Conservation (phyloP, 2,888 invertebrate genomes). For the Nebria salina region DNA sequence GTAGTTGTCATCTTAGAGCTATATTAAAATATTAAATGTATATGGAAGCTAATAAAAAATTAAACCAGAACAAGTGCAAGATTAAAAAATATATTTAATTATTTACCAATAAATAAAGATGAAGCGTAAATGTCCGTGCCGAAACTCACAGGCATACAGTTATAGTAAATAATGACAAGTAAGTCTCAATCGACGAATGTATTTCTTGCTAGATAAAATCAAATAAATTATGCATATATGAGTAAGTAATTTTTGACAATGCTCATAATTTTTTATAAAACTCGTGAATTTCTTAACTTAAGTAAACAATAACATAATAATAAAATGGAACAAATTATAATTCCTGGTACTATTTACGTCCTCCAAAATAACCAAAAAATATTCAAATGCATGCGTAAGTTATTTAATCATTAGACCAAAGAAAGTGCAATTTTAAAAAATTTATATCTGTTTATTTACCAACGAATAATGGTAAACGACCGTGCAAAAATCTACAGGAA, state of each 20-base stretch:
- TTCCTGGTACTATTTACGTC: too few relatives aligned
- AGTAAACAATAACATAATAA: background rate
- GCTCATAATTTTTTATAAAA: constrained; percentile 1
- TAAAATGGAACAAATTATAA: too few relatives aligned
- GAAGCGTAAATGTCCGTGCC: background rate
- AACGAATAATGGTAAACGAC: background rate
- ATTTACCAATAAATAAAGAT: background rate
- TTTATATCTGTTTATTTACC: background rate
- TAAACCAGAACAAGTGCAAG: background rate
- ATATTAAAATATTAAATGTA: background rate
- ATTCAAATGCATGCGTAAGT: too few relatives aligned
- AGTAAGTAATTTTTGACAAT: constrained; percentile 26
- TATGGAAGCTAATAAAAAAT: background rate
- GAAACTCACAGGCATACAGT: background rate
- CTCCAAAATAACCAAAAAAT: too few relatives aligned
- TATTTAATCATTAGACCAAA: background rate
- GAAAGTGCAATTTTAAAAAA: background rate
- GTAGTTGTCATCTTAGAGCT: background rate
- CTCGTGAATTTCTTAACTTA: background rate
- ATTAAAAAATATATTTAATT: background rate
- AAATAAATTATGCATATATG: constrained; percentile 14
- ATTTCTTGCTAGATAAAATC: background rate
- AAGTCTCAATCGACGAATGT: background rate
- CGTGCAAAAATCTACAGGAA: background rate
- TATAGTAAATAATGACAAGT: background rate